Evolutionary conservation across 92 coral and sea anemone genomes (phyloP), one percentile per base, ranked within the genome.

Genomic region (Palythoa caribaeorum): DNA sequence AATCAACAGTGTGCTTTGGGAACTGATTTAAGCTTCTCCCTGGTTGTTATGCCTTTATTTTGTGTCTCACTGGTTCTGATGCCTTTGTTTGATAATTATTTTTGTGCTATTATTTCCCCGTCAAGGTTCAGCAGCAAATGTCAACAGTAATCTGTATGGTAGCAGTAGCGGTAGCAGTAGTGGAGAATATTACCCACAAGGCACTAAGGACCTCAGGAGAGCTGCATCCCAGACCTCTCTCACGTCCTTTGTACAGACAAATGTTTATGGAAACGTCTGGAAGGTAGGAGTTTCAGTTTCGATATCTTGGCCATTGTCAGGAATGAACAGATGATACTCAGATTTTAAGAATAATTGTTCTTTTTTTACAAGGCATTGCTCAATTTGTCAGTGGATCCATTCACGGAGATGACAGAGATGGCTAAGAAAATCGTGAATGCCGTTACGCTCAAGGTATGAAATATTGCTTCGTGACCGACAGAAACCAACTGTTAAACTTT

Each of bases 241-340:
- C 44, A 93, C 95, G 5, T 93, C 98, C 0, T 83, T 94, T 55
- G 90, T 94, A 59, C 99, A 96, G 83, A 90, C 94, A 21, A 96
- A 96, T 88, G 98, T 95, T 48, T 96, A 96, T 88, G 94, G 94
- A 28, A 91, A 89, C 69, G 92, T 91, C 40, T 96, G 99, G 99
- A 95, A 93, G 98, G 99, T 96, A 70, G 7, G 14, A 35, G 7
- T 28, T 28, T 28, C 28, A 28, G 28, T 38, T 44, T 7, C 3
- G 15, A 19, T 37, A 17, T 35, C 2, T 15, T 38, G 2, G 28
- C 12, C 77, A 14, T 72, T 6, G 36, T 5, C 50, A 44, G 50
- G 50, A 44, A 8, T 8, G 7, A 44, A 55, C 3, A 1, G 3
- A 14, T 11, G 16, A 14, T 13, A 59, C 16, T 59, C 65, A 59